Conservation (phyloP, 2,888 invertebrate genomes). For the Torymus aiolomorphi region DNA sequence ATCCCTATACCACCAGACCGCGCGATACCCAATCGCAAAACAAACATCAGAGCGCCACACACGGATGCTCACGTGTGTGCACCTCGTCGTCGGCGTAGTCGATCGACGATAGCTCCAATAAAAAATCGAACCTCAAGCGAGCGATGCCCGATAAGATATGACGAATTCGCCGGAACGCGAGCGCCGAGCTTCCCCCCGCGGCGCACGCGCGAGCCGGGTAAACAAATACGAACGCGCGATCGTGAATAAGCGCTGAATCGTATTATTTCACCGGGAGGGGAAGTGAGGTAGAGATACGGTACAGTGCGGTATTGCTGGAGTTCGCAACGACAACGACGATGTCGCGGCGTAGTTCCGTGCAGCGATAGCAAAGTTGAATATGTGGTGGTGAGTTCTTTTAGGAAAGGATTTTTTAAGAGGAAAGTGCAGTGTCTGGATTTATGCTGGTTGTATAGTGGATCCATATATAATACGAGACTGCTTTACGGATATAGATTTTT, state of each 20-base stretch:
- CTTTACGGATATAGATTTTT: no score
- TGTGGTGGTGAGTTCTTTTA: no score
- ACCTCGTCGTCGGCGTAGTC: background rate
- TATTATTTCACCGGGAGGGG: conserved; percentile 41
- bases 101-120: conserved; percentile 11
- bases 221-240: conserved; percentile 44
- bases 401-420: no score
- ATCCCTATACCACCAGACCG: no score
- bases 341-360: no score
- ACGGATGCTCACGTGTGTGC: conserved; percentile 5
- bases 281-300: background rate
- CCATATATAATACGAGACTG: no score
- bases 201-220: conserved; percentile 10
- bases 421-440: no score
- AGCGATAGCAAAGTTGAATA: no score
- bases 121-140: conserved; percentile 18
- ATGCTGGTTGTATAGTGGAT: no score
- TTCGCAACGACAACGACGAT: no score
- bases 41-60: conserved; percentile 22
- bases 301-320: no score
- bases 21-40: conserved; percentile 24
- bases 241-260: conserved; percentile 40
- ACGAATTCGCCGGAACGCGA: conserved; percentile 28
- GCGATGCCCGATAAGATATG: conserved; percentile 54
- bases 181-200: no score